A percentile compares a stretch with the other conserved stretches of the same genome.
These are phyloP conservation scores for Wasmannia auropunctata DNA, from an alignment of 1,140 invertebrate genomes.

Conservation along the genomic window DNA sequence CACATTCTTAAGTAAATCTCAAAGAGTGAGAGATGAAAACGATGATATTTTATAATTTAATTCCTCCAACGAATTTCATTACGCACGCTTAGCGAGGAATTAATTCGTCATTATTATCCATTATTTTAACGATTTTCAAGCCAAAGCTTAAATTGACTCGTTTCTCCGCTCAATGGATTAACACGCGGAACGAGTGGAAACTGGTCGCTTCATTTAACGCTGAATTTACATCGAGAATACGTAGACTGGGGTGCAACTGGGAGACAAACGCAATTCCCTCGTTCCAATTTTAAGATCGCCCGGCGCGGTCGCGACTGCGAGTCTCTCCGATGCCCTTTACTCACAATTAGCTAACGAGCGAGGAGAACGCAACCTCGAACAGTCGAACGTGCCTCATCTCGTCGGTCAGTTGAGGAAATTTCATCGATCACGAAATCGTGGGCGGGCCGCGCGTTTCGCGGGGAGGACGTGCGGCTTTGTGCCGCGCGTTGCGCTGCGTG, in stretches of 20 bases:
- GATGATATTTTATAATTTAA: neutral
- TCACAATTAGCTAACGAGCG: neutral
- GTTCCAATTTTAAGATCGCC: neutral
- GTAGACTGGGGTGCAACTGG: neutral
- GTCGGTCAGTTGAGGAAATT: neutral
- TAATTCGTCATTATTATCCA: neutral
- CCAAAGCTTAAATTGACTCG: neutral
- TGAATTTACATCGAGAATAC: slow-evolving; percentile 20
- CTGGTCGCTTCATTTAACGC: neutral
- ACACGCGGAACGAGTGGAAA: neutral
- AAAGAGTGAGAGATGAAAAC: neutral
- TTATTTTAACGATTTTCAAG: neutral
- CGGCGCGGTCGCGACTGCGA: neutral
- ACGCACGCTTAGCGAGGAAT: neutral
- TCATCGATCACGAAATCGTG: slow-evolving; percentile 1
- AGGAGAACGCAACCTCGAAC: neutral
- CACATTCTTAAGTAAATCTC: neutral
- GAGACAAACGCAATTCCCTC: neutral
- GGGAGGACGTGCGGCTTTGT: neutral
- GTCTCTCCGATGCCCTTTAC: neutral
- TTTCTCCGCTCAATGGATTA: neutral
- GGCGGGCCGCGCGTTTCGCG: slow-evolving; percentile 17
- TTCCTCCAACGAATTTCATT: neutral
- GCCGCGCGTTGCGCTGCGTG: slow-evolving; percentile 29
- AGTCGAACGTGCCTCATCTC: neutral